Evolutionary conservation across 2,888 invertebrate species (phyloP).

Genomic region (Cacoxenus indagator): DNA sequence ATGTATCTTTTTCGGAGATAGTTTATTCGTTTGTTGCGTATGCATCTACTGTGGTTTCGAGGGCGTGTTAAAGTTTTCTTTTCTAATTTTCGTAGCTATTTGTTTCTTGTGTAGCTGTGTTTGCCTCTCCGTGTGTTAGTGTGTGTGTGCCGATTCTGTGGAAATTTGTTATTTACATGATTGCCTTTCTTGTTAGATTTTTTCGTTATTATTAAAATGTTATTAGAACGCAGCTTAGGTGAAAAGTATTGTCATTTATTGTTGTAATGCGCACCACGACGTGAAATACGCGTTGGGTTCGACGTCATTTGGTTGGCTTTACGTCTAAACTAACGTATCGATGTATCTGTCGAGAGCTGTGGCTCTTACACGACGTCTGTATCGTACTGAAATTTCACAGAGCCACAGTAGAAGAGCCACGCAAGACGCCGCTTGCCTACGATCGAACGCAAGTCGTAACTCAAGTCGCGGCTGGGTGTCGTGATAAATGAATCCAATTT

Average conservation of each 20-base stretch:
- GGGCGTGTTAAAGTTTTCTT: slow-evolving; percentile 44
- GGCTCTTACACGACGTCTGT: too few species aligned
- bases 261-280: neutral
- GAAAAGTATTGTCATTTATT: slow-evolving; percentile 27
- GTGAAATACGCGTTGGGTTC: too few species aligned
- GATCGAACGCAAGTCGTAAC: slow-evolving; percentile 21
- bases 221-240: slow-evolving; percentile 47
- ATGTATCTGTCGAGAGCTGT: too few species aligned
- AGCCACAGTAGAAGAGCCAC: neutral
- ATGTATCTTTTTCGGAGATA: slow-evolving; percentile 10
- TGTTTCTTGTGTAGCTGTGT: slow-evolving; percentile 48
- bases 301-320: neutral
- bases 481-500: slow-evolving; percentile 58
- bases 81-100: slow-evolving; percentile 48
- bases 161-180: slow-evolving; percentile 55
- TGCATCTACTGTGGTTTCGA: slow-evolving; percentile 36
- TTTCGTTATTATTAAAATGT: slow-evolving; percentile 62
- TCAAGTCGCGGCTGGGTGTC: slow-evolving; percentile 46
- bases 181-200: slow-evolving; percentile 32
- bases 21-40: neutral
- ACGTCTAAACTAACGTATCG: neutral
- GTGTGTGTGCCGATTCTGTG: slow-evolving; percentile 42
- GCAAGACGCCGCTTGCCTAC: neutral
- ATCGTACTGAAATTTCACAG: too few species aligned
- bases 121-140: slow-evolving; percentile 23